Evolutionary conservation across 2,888 invertebrate genomes (phyloP).

Genomic region (Ormyrus nitidulus): DNA sequence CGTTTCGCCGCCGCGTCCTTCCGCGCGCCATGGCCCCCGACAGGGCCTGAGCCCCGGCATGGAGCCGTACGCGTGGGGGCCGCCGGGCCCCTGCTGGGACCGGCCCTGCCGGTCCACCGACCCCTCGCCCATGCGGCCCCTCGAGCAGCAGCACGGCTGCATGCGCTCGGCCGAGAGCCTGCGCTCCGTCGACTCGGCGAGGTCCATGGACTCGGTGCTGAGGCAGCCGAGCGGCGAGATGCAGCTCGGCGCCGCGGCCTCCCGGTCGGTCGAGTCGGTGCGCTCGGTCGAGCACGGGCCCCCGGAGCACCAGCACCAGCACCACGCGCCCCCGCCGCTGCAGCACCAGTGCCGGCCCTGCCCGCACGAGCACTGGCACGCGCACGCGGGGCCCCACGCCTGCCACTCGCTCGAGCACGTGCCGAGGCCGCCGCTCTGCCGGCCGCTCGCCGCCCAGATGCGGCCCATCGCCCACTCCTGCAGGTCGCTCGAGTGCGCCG

Average conservation of each 20-base stretch:
- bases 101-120: slow-evolving; percentile 72
- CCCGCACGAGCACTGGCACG: slow-evolving; percentile 70
- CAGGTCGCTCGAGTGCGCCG: slow-evolving; percentile 49
- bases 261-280: slow-evolving; percentile 62
- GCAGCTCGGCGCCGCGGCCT: no score
- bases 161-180: slow-evolving; percentile 71
- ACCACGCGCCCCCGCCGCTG: slow-evolving; percentile 61
- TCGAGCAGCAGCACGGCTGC: slow-evolving; percentile 60
- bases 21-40: slow-evolving; percentile 8
- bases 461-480: slow-evolving; percentile 60
- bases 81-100: slow-evolving; percentile 70
- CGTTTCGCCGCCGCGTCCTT: slow-evolving; percentile 37
- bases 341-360: slow-evolving; percentile 65
- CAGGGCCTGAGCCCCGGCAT: slow-evolving; percentile 51
- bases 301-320: slow-evolving; percentile 55
- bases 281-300: slow-evolving; percentile 54
- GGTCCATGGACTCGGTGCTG: slow-evolving; percentile 71
- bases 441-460: slow-evolving; percentile 67
- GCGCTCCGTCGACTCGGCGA: slow-evolving; percentile 74
- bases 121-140: slow-evolving; percentile 72
- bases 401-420: slow-evolving; percentile 70
- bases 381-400: slow-evolving; percentile 64
- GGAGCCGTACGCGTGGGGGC: slow-evolving; percentile 63
- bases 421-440: slow-evolving; percentile 63
- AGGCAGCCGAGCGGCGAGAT: slow-evolving; percentile 61